Evolutionary conservation across 2,797 vertebrate species (phyloP), one percentile per base, ranked within the genome.

Genomic region (Yasuhikotakia modesta): DNA sequence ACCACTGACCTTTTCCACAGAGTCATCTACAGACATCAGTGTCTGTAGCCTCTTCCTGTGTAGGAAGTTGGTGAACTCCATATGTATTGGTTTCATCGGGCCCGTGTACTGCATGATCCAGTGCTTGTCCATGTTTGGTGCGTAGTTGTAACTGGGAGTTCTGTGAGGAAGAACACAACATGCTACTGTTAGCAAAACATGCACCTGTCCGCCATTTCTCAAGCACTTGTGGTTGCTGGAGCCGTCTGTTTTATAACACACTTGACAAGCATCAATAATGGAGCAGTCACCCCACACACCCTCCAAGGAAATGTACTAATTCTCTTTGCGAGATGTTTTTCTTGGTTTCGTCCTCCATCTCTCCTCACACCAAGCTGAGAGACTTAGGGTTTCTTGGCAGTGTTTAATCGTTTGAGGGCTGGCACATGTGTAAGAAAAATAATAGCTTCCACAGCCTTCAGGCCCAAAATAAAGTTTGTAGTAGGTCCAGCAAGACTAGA

Each of bases 91-190:
- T 86, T 93, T 93, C 98, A 99, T 99, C 45, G 96, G 96, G 5
- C 97, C 97, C 0, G 97, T 99, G 90, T 98, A 99, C 88, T 98
- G 96, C 98, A 99, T 98, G 82, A 99, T 99, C 98, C 98, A 99
- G 91, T 99, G 98, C 79, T 99, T 99, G 87, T 99, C 98, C 96
- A 99, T 97, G 87, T 98, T 99, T 14, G 98, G 98, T 35, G 97
- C 98, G 0, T 99, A 97, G 90, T 99, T 99, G 81, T 99, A 99
- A 87, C 97, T 99, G 1, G 98, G 98, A 32, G 98, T 99, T 84
- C 98, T 99, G 73, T 57, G 27, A 43, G 68, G 79, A 80, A 13
- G 32, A 73, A 13, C 27, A 52, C n/a, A 82, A 72, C 19, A 65
- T 39, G 60, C 63, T 63, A 64, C 35, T 24, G 70, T 63, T 2